Evolutionary conservation across 64 coral and sea anemone species (phyloP).

Genomic region (Trachythela sp.): DNA sequence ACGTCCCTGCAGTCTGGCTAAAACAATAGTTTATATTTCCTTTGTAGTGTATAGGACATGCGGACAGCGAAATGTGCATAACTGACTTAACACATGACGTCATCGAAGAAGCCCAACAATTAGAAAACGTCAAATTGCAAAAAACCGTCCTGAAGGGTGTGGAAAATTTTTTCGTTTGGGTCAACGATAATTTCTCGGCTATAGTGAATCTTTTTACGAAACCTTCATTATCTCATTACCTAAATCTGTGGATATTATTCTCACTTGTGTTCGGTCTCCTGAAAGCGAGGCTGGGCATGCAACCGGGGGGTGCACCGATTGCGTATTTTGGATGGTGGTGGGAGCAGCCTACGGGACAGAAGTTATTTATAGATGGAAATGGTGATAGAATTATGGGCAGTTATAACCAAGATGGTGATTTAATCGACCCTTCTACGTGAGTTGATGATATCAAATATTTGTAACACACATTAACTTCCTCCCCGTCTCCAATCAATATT

Average conservation of each 20-base stretch:
- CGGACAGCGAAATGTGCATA: no score
- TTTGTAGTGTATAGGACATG: no score
- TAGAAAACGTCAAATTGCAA: no score
- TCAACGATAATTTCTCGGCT: background rate
- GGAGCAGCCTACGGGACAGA: background rate
- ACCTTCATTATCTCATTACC: background rate
- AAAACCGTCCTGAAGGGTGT: no score
- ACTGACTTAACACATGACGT: no score
- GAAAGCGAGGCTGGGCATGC: background rate
- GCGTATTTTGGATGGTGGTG: constrained; percentile 4
- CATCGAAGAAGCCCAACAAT: no score
- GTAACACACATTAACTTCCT: no score
- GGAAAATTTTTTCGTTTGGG: background rate
- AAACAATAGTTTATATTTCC: no score
- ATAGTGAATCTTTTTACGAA: background rate
- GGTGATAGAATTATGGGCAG: background rate
- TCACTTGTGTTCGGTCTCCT: background rate
- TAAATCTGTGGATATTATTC: background rate
- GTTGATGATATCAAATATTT: background rate
- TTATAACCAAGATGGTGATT: background rate
- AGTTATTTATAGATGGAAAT: background rate
- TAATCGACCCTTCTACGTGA: background rate
- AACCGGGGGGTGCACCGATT: background rate
- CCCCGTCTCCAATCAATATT: no score
- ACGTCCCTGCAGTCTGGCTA: no score